phyloP scores from a whole-genome alignment of 2,888 invertebrate species.

The Piscicola geometra region DNA sequence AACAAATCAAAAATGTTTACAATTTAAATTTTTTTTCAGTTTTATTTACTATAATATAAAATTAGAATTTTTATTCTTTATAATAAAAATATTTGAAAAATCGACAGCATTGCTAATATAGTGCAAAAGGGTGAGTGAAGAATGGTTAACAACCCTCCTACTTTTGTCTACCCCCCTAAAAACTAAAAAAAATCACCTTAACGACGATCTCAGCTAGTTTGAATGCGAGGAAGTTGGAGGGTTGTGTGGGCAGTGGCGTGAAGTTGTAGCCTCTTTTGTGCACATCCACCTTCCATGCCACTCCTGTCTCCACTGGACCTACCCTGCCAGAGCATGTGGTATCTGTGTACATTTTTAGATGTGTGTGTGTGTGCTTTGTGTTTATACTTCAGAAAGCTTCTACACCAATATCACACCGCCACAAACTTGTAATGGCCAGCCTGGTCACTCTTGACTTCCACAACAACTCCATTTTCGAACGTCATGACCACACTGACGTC shows the following conservation, averaged over 20 bases:
- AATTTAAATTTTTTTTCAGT: no score
- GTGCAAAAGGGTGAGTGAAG: neutral
- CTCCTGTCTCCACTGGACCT: slow-evolving; percentile 74
- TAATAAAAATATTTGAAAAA: neutral
- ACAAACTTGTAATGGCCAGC: slow-evolving; percentile 67
- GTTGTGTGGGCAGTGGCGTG: slow-evolving; percentile 63
- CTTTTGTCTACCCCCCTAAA: no score
- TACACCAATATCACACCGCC: no score
- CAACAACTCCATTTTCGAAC: slow-evolving; percentile 45
- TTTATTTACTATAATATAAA: no score
- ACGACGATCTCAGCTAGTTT: slow-evolving; percentile 73
- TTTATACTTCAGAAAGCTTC: no score
- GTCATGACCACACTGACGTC: slow-evolving; percentile 56
- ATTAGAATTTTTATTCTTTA: neutral
- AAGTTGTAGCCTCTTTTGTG: slow-evolving; percentile 83
- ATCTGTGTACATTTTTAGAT: no score
- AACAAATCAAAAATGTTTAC: no score
- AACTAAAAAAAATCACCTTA: slow-evolving; percentile 45
- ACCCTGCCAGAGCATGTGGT: slow-evolving; percentile 59
- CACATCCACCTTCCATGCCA: slow-evolving; percentile 69
- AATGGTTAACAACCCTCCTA: neutral
- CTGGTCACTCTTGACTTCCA: slow-evolving; percentile 60
- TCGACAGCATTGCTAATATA: neutral
- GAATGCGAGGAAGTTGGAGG: slow-evolving; percentile 73
- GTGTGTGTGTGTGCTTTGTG: no score